These are phyloP conservation scores for Gobio gobio DNA, from an alignment of 2,113 vertebrate genomes.

Conservation along the genomic window DNA sequence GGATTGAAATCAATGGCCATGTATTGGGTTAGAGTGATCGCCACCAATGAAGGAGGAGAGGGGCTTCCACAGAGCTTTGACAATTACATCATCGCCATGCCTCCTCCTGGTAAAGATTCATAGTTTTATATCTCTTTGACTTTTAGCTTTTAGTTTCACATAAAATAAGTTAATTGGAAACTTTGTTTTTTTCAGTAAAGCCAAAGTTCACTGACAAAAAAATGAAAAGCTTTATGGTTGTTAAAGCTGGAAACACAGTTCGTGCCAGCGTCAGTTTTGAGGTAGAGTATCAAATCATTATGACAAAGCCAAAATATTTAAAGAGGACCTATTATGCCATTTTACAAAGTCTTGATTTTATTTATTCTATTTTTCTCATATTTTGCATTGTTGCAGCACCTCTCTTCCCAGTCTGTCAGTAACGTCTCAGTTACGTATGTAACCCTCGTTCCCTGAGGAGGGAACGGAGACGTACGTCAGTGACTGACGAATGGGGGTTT, in stretches of 20 bases:
- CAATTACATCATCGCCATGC: constrained; percentile 70
- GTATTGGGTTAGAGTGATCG: constrained; percentile 83
- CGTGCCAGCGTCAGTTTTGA: constrained; percentile 82
- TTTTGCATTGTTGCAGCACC: no score
- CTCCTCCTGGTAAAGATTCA: constrained; percentile 73
- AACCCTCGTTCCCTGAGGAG: no score
- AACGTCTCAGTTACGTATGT: no score
- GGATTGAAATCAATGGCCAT: constrained; percentile 77
- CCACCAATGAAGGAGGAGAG: constrained; percentile 79
- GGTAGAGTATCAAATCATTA: constrained; percentile 69
- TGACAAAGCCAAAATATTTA: no score
- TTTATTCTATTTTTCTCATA: no score
- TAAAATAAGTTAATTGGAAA: background rate
- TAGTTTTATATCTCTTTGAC: background rate
- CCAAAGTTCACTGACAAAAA: constrained; percentile 81
- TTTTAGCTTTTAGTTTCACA: background rate
- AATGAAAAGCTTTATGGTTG: constrained; percentile 75
- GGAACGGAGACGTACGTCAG: no score
- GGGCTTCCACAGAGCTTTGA: constrained; percentile 78
- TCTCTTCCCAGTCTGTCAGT: no score
- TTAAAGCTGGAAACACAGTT: constrained; percentile 81
- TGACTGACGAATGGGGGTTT: no score
- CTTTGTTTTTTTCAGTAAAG: constrained; percentile 69
- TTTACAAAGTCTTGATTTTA: no score
- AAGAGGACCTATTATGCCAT: no score